These are phyloP conservation scores for Catocala fraxini DNA, from an alignment of 2,888 invertebrate species.

Conservation along the genomic window DNA sequence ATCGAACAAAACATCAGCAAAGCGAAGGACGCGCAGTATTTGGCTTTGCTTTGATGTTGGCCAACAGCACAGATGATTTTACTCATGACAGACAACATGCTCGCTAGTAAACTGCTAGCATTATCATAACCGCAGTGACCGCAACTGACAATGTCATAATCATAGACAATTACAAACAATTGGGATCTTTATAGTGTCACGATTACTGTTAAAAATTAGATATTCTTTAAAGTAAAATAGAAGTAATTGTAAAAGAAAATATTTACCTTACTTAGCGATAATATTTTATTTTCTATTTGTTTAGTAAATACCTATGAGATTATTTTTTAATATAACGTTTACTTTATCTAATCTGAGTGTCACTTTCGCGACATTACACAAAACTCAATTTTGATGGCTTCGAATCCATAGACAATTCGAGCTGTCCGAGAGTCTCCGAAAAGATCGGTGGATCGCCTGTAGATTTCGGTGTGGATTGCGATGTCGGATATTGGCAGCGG, in stretches of 20 bases:
- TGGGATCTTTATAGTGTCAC: slow-evolving; percentile 48
- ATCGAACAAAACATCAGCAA: no score
- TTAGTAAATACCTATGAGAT: no score
- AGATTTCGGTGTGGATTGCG: slow-evolving; percentile 87
- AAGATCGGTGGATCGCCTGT: slow-evolving; percentile 85
- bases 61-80: no score
- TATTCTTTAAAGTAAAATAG: no score
- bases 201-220: not conserved
- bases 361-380: slow-evolving; percentile 46
- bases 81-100: not conserved
- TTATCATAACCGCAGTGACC: slow-evolving; percentile 9
- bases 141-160: slow-evolving; percentile 64
- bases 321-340: no score
- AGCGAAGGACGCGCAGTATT: no score
- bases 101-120: not conserved
- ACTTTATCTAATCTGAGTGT: slow-evolving; percentile 6
- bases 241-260: no score
- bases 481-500: slow-evolving; percentile 94
- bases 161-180: slow-evolving; percentile 57
- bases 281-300: no score
- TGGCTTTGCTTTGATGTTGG: no score
- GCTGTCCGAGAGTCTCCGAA: slow-evolving; percentile 72
- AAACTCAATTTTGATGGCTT: slow-evolving; percentile 76
- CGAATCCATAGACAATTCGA: slow-evolving; percentile 78
- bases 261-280: no score